Evolutionary conservation across 2,888 invertebrate species (phyloP).

Genomic region (Oxytorus armatus): DNA sequence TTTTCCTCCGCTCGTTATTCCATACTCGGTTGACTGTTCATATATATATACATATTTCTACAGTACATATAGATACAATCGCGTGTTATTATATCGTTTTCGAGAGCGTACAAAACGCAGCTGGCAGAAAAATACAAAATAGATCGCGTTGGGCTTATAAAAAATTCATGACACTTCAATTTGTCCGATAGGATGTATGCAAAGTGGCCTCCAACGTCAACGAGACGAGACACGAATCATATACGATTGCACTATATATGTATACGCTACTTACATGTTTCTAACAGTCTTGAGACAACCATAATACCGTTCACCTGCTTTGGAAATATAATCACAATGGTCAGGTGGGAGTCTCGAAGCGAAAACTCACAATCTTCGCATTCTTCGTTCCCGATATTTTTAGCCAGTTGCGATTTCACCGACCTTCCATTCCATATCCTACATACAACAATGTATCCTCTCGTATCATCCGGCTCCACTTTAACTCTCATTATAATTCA

Average conservation of each 20-base stretch:
- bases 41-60: slow-evolving; percentile 13
- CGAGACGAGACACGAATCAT: slow-evolving; percentile 18
- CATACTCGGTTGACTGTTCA: slow-evolving; percentile 23
- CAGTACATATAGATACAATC: not conserved
- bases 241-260: slow-evolving; percentile 22
- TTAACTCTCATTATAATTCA: slow-evolving; percentile 55
- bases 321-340: slow-evolving; percentile 19
- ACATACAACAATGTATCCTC: not conserved
- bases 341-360: not conserved
- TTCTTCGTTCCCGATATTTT: slow-evolving; percentile 35
- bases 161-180: slow-evolving; percentile 45
- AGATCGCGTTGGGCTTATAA: slow-evolving; percentile 11
- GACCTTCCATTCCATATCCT: slow-evolving; percentile 42
- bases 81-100: slow-evolving; percentile 46
- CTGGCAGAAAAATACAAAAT: slow-evolving; percentile 26
- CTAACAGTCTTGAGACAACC: slow-evolving; percentile 15
- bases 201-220: not conserved
- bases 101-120: slow-evolving; percentile 12
- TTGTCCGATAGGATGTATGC: slow-evolving; percentile 7
- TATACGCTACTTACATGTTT: slow-evolving; percentile 31
- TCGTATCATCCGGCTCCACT: slow-evolving; percentile 28
- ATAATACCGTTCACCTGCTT: slow-evolving; percentile 42
- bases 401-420: slow-evolving; percentile 54
- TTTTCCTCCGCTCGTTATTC: slow-evolving; percentile 52
- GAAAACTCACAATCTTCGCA: slow-evolving; percentile 30